These are phyloP conservation scores for Drosophila greeni DNA, from an alignment of 2,888 invertebrate species.

Conservation along the genomic window DNA sequence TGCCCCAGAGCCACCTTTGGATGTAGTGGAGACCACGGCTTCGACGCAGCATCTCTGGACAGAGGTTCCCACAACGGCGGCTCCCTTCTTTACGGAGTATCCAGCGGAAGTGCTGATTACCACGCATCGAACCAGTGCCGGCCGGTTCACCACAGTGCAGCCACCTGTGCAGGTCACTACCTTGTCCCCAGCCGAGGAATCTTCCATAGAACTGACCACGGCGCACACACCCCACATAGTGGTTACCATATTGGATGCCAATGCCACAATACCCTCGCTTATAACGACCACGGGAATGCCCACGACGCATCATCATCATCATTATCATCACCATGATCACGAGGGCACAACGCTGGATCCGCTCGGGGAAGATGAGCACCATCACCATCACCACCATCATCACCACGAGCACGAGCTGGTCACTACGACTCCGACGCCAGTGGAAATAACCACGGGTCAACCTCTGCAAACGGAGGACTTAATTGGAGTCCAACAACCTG, in stretches of 20 bases:
- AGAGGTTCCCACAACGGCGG: slow-evolving; percentile 75
- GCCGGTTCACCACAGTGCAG: slow-evolving; percentile 69
- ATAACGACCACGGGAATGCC: slow-evolving; percentile 45
- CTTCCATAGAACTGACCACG: slow-evolving; percentile 48
- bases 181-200: slow-evolving; percentile 47
- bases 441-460: slow-evolving; percentile 49
- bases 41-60: slow-evolving; percentile 56
- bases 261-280: slow-evolving; percentile 23
- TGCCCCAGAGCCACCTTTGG: slow-evolving; percentile 29
- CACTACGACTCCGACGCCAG: slow-evolving; percentile 27
- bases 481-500: slow-evolving; percentile 38
- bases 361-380: slow-evolving; percentile 29
- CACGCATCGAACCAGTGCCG: slow-evolving; percentile 69
- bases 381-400: slow-evolving; percentile 29
- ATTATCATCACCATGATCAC: slow-evolving; percentile 28
- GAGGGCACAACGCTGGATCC: slow-evolving; percentile 25
- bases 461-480: slow-evolving; percentile 59
- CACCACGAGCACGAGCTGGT: slow-evolving; percentile 14
- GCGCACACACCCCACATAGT: slow-evolving; percentile 49
- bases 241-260: slow-evolving; percentile 54
- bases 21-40: slow-evolving; percentile 54
- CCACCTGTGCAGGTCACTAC: slow-evolving; percentile 56
- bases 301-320: slow-evolving; percentile 28
- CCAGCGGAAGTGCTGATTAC: slow-evolving; percentile 75
- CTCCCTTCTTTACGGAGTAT: slow-evolving; percentile 78